phyloP scores from a whole-genome alignment of 2,888 invertebrate genomes.

The Trichogramma dendrolimi region DNA sequence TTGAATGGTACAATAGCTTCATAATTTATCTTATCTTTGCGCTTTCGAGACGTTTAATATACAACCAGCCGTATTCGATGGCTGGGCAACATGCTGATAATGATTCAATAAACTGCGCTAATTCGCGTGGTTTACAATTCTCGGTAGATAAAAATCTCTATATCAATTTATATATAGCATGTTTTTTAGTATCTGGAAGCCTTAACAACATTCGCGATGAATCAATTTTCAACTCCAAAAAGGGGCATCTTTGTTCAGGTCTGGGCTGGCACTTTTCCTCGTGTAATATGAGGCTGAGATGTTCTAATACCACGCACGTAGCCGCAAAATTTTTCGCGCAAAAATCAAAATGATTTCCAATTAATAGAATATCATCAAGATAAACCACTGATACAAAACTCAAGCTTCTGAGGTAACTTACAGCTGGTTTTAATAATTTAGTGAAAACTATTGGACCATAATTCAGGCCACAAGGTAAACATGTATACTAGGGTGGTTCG shows the following conservation, averaged over 20 bases:
- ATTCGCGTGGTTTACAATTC: constrained; percentile 15
- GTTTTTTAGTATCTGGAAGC: not conserved
- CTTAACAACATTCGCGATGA: not conserved
- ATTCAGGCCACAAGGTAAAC: constrained; percentile 13
- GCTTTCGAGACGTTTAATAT: constrained; percentile 17
- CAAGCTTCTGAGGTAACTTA: not conserved
- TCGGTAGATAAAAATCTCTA: not conserved
- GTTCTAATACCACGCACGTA: not conserved
- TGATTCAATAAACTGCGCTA: constrained; percentile 18
- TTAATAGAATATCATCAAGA: constrained; percentile 5
- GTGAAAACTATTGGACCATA: not conserved
- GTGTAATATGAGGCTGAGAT: constrained; percentile 8
- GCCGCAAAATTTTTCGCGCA: not conserved
- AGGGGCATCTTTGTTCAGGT: not conserved
- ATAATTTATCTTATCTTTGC: constrained; percentile 14
- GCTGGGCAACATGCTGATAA: constrained; percentile 15
- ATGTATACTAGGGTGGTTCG: no score
- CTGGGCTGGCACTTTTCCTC: not conserved
- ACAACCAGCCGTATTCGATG: constrained; percentile 14
- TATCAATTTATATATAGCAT: not conserved
- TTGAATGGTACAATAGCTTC: constrained; percentile 4
- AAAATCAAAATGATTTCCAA: not conserved
- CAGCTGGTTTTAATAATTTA: constrained; percentile 5
- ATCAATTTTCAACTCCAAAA: not conserved
- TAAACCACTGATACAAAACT: not conserved